Evolutionary conservation across 2,888 invertebrate species (phyloP), one percentile per base, ranked within the genome.

Genomic region (Apodemia hepburni): DNA sequence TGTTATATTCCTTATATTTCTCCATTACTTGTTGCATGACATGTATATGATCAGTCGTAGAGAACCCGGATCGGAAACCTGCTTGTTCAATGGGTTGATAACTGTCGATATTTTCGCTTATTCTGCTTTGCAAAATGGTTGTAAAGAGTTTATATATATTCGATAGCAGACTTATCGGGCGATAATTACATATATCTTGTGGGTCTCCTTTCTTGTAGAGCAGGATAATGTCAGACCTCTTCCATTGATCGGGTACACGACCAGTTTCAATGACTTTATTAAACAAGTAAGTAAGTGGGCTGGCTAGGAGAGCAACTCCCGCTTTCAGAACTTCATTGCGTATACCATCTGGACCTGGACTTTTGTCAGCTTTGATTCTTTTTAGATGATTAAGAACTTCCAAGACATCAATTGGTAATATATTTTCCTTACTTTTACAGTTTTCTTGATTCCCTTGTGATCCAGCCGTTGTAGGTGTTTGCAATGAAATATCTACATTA

Each of bases 311-410:
- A 7, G 58, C n/a, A 45, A 35, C 47, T 6, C 68, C 70, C n/a
- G 45, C 2, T 66, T 69, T 71, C 11, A 72, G 45, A 4, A 63
- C 63, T 61, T 71, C 70, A 61, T 70, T 72, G 59, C 58, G 58
- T 57, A 70, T 62, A 15, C 65, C 66, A 35, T 70, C 70, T 2
- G 69, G 66, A 0, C 69, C 69, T 12, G 70, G 68, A 58, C 64
- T 68, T 66, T 66, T 69, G 9, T 69, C 69, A 15, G 29, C n/a
- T 65, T 67, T 71, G 4, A 70, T 58, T 29, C 63, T 65, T 27
- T 61, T 62, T 3, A 70, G 66, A n/a, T 66, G 65, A 9, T 65
- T 60, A n/a, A 62, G 47, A 15, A 69, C 63, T 65, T 70, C 69
- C 12, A 29, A 17, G 22, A 38, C 58, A 5, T 58, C 58, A 9